Evolutionary conservation across 2,113 vertebrate species (phyloP), one percentile per base, ranked within the genome.

Genomic region (Leptobrachium leishanense): DNA sequence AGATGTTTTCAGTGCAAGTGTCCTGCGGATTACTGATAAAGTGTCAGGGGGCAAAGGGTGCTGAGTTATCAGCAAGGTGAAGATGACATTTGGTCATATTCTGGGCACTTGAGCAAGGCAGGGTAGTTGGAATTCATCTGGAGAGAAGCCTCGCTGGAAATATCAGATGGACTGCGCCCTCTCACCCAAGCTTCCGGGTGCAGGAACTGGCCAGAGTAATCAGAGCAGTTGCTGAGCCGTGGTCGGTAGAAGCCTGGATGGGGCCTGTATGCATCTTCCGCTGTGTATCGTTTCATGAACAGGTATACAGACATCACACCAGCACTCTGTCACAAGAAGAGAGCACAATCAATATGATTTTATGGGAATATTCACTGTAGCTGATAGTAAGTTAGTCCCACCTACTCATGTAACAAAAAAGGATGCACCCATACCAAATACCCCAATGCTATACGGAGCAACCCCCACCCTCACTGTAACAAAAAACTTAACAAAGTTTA

Each of bases 261-360:
- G 1, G 96, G 95, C 7, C 94, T 85, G 88, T 95, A 97, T 77
- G 95, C 91, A 77, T 96, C 95, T 86, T 96, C 95, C 0, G 95
- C 94, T 0, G 94, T 95, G 89, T 97, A 97, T 12, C 95, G 88
- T 87, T 97, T 97, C 95, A 97, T 96, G 88, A 97, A 97, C 76
- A 97, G 90, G 86, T 97, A 96, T 53, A 97, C 95, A 0, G 95
- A 96, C 95, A 97, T 96, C 83, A 97, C 96, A 2, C 96, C 95
- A 0, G 96, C 95, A 0, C 93, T 92, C 96, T 97, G 89, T 6
- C 72, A 71, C 46, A 66, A 83, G 59, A 86, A 4, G 85, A 2
- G 9, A 50, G n/a, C n/a, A 8, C 2, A 2, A 59, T 63, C 13
- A n/a, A 15, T n/a, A n/a, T n/a, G n/a, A n/a, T n/a, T n/a, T n/a